Percentiles rank a stretch among this genome's conserved stretches.
Conservation (phyloP, 2,888 invertebrate genomes). For the Pristionchus arcanus region DNA sequence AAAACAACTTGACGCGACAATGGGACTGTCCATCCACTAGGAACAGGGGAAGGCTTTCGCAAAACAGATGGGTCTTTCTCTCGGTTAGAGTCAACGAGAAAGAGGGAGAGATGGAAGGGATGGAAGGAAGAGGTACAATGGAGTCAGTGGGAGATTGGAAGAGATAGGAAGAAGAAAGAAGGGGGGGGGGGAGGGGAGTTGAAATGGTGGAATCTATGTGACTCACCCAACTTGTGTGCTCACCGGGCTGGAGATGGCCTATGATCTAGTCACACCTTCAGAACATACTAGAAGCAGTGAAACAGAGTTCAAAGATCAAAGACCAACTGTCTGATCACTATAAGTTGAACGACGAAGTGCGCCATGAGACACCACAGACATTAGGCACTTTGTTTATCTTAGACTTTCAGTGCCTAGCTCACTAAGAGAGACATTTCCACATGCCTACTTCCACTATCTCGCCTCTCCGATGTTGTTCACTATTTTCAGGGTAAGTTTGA, state of each 20-base stretch:
- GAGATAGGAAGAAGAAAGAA: slow-evolving; percentile 19
- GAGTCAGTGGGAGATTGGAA: background rate
- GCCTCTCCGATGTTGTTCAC: background rate
- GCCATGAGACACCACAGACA: slow-evolving; percentile 5
- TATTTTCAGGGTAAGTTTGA: background rate
- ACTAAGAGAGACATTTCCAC: slow-evolving; percentile 5
- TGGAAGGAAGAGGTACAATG: slow-evolving; percentile 35
- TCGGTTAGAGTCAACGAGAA: background rate
- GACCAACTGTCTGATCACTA: too few species aligned
- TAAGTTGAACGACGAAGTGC: background rate
- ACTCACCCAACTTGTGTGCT: slow-evolving; percentile 31
- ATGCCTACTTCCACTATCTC: background rate
- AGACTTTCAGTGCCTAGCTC: background rate
- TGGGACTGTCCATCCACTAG: background rate
- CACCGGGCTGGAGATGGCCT: background rate
- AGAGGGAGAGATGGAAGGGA: background rate
- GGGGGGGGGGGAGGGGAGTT: background rate
- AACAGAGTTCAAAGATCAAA: background rate
- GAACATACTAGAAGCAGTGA: background rate
- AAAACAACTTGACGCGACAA: background rate
- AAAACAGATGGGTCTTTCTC: slow-evolving; percentile 2
- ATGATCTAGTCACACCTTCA: slow-evolving; percentile 8
- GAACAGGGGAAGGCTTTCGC: background rate
- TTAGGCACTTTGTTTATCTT: slow-evolving; percentile 42
- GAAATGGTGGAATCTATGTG: slow-evolving; percentile 47